Evolutionary conservation across 2,113 vertebrate species (phyloP).

Genomic region (Terrapene triunguis): DNA sequence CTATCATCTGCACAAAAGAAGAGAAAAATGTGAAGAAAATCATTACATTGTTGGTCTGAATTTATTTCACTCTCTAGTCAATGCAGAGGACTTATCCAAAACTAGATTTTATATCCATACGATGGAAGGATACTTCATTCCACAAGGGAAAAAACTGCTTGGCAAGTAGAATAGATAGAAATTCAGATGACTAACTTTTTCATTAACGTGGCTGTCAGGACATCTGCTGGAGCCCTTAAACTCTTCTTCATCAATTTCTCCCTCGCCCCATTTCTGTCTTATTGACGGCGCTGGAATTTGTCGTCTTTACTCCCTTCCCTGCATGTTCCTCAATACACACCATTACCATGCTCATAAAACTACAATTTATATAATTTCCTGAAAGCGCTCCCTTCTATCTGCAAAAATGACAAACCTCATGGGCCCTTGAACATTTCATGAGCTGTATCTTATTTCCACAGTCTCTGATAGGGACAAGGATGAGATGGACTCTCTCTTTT

Average conservation of each 20-base stretch:
- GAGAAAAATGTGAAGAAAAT: neutral
- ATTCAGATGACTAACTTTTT: neutral
- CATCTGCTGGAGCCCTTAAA: neutral
- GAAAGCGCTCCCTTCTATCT: neutral
- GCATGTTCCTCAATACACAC: conserved; percentile 2
- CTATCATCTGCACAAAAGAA: neutral
- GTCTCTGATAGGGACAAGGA: neutral
- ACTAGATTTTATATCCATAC: neutral
- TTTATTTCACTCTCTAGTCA: neutral
- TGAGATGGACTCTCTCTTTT: neutral
- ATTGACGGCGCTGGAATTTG: neutral
- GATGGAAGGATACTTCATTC: neutral
- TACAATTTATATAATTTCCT: conserved; percentile 9
- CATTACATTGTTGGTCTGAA: neutral
- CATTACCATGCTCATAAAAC: conserved; percentile 52
- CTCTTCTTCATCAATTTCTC: neutral
- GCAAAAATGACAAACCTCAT: conserved; percentile 22
- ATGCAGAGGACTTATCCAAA: neutral
- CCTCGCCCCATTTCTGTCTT: neutral
- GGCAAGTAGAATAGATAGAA: neutral
- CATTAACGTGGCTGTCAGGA: neutral
- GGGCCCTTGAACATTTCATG: neutral
- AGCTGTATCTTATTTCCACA: neutral
- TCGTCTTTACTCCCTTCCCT: conserved; percentile 1
- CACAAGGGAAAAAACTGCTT: neutral